Conservation (phyloP, 2,888 invertebrate genomes). For the Crioceris asparagi region DNA sequence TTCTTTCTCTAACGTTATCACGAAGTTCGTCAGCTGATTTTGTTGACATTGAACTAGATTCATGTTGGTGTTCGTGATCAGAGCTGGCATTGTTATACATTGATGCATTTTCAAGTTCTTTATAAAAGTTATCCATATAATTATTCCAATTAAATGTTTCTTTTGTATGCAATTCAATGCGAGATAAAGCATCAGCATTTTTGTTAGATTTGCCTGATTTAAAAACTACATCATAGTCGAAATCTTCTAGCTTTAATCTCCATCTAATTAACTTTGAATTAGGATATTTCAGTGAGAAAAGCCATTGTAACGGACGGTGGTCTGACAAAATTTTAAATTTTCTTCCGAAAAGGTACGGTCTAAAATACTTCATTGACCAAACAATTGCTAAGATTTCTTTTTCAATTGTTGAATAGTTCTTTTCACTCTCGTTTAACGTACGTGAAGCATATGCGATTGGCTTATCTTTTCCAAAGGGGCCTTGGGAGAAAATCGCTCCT, state of each 20-base stretch:
- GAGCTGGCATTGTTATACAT: no score
- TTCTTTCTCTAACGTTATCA: no score
- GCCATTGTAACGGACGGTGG: slow-evolving; percentile 19
- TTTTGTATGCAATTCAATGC: neutral
- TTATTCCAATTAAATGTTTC: no score
- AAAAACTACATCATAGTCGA: slow-evolving; percentile 11
- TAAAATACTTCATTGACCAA: slow-evolving; percentile 6
- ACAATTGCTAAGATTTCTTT: slow-evolving; percentile 10
- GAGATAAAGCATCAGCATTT: slow-evolving; percentile 12
- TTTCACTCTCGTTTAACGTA: slow-evolving; percentile 7
- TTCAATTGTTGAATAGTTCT: slow-evolving; percentile 8
- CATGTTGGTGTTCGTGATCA: no score
- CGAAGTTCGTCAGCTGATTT: no score
- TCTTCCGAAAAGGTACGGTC: slow-evolving; percentile 6
- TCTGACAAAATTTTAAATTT: slow-evolving; percentile 13
- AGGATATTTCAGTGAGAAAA: slow-evolving; percentile 15
- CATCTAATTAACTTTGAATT: slow-evolving; percentile 13
- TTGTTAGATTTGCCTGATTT: slow-evolving; percentile 11
- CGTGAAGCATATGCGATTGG: slow-evolving; percentile 8
- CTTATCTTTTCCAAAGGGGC: no score
- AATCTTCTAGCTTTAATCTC: slow-evolving; percentile 12
- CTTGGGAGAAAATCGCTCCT: slow-evolving; percentile 7
- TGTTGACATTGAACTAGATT: no score
- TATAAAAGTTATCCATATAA: no score
- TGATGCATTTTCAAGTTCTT: no score